phyloP scores from a whole-genome alignment of 1,140 invertebrate species.

The Papilio machaon region DNA sequence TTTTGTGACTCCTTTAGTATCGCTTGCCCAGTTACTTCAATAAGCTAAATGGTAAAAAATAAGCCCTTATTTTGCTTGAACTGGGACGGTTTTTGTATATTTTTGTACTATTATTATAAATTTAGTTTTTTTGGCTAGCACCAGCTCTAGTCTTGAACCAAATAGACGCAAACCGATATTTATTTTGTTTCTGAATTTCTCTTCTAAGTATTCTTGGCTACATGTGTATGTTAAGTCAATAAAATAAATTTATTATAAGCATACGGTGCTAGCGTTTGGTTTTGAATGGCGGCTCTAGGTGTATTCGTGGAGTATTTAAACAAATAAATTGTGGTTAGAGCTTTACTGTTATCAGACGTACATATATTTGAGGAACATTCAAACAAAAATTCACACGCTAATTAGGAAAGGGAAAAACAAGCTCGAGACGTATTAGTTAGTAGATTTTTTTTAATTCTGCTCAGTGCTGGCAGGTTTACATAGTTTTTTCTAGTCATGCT shows the following conservation, averaged over 20 bases:
- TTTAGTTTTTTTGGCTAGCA: neutral
- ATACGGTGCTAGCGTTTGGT: neutral
- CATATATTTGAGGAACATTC: neutral
- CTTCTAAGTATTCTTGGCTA: conserved; percentile 24
- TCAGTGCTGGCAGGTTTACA: too few relatives aligned
- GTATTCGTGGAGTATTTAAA: conserved; percentile 6
- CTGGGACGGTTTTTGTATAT: neutral
- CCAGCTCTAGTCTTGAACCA: conserved; percentile 8
- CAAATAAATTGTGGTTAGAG: neutral
- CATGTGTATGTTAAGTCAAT: conserved; percentile 26
- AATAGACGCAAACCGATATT: conserved; percentile 13
- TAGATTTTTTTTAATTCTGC: too few relatives aligned
- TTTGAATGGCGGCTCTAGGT: neutral
- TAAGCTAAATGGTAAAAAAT: too few relatives aligned
- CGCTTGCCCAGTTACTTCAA: too few relatives aligned
- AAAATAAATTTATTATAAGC: conserved; percentile 26
- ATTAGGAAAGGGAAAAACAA: neutral
- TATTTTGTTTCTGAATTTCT: conserved; percentile 9
- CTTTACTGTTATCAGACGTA: neutral
- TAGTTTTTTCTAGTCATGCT: neutral
- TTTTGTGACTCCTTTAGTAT: too few relatives aligned
- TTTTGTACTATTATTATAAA: neutral
- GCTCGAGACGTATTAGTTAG: neutral
- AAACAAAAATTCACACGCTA: neutral
- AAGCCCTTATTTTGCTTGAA: neutral